A percentile compares a stretch with the other conserved stretches of the same genome.
Evolutionary conservation across 2,797 vertebrate genomes (phyloP).

Genomic region (Delichon dasypus): DNA sequence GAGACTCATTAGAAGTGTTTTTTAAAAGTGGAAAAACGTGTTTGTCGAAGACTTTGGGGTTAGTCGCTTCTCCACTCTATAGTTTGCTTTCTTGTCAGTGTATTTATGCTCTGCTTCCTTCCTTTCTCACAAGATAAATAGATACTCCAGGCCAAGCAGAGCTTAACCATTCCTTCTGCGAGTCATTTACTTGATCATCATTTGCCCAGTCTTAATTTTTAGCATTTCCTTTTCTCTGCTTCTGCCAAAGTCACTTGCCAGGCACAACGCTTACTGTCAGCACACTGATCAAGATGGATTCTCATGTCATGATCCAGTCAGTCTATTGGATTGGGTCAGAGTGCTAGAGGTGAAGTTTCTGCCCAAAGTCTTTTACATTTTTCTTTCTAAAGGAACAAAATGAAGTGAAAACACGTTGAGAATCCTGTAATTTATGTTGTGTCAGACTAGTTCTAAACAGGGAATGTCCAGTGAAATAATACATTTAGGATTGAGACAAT

Average conservation of each 20-base stretch:
- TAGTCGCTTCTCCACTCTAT: not conserved
- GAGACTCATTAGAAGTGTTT: slow-evolving; percentile 13
- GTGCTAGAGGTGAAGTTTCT: not conserved
- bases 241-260: not conserved
- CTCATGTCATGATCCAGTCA: slow-evolving; percentile 18
- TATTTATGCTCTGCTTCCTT: not conserved
- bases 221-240: not conserved
- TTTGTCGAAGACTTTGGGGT: not conserved
- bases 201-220: not conserved
- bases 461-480: not conserved
- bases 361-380: not conserved
- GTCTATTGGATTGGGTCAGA: not conserved
- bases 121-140: not conserved
- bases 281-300: not conserved
- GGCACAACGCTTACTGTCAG: not conserved
- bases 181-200: not conserved
- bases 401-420: not conserved
- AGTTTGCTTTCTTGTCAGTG: not conserved
- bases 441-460: not conserved
- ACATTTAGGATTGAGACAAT: not conserved
- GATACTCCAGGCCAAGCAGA: not conserved
- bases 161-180: not conserved
- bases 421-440: not conserved
- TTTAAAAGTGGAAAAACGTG: not conserved
- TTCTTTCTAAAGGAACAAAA: not conserved